phyloP scores from a whole-genome alignment of 2,113 vertebrate species.

The Micronisus gabar region DNA sequence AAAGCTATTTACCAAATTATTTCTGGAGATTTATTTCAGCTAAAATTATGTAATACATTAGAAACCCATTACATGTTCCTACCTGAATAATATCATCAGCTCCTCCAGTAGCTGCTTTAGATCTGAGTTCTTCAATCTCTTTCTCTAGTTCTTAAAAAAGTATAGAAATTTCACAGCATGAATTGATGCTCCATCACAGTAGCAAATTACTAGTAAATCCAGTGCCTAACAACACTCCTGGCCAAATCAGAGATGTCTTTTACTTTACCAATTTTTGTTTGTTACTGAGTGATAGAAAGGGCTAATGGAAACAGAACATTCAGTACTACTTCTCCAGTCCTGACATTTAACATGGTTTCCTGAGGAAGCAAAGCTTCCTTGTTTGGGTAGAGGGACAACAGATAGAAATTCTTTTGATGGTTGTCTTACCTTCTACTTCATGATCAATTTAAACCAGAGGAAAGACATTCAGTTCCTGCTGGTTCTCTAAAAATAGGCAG shows the following conservation, averaged over 20 bases:
- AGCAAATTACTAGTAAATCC: neutral
- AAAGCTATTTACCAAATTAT: neutral
- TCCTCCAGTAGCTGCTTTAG: conserved; percentile 68
- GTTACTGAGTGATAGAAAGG: neutral
- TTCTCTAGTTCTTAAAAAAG: conserved; percentile 85
- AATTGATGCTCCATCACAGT: neutral
- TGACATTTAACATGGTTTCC: neutral
- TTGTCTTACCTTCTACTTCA: neutral
- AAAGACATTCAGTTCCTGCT: neutral
- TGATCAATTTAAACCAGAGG: neutral
- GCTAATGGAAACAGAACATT: neutral
- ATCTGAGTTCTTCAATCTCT: conserved; percentile 82
- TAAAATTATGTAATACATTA: neutral
- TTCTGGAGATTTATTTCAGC: neutral
- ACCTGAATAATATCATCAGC: conserved; percentile 88
- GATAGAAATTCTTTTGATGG: neutral
- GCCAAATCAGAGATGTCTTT: neutral
- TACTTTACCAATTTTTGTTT: neutral
- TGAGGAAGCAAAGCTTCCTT: neutral
- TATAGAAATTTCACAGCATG: neutral
- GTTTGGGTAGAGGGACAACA: neutral
- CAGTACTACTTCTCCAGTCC: neutral
- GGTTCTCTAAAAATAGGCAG: neutral
- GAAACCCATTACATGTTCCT: neutral
- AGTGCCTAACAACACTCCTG: neutral